These are phyloP conservation scores for Chrysomela aeneicollis DNA, from an alignment of 2,888 invertebrate genomes.

Conservation along the genomic window DNA sequence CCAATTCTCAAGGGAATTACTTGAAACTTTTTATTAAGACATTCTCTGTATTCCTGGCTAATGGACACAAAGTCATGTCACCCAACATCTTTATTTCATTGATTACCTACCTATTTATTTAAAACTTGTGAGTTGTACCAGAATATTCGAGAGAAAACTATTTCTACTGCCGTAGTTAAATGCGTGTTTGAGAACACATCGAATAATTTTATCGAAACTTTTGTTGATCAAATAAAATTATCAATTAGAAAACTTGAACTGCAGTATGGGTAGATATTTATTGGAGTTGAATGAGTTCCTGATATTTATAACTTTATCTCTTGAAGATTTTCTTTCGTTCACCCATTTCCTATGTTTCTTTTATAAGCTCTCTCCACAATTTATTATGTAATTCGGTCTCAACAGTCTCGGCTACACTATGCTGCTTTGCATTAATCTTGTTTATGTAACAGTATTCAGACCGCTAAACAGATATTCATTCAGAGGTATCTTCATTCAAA, in stretches of 20 bases:
- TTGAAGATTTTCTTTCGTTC: not conserved
- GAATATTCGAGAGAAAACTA: too few species aligned
- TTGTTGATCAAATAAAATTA: too few species aligned
- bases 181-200: too few species aligned
- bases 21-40: conserved; percentile 26
- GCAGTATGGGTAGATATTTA: too few species aligned
- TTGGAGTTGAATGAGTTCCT: too few species aligned
- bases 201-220: too few species aligned
- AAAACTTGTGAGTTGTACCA: too few species aligned
- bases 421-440: conserved; percentile 23
- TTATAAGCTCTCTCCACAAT: conserved; percentile 11
- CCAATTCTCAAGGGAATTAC: conserved; percentile 25
- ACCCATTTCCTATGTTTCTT: not conserved
- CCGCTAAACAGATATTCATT: conserved; percentile 40
- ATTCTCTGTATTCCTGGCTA: conserved; percentile 29
- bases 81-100: conserved; percentile 35
- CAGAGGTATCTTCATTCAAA: conserved; percentile 37
- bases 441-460: conserved; percentile 17
- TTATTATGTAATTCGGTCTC: conserved; percentile 16
- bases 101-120: too few species aligned
- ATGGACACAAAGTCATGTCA: not conserved
- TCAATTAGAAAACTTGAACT: too few species aligned
- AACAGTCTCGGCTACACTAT: not conserved
- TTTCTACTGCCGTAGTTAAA: too few species aligned
- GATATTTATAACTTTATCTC: too few species aligned